A percentile compares a stretch with the other conserved stretches of the same genome.
Evolutionary conservation across 2,797 vertebrate genomes (phyloP).

Genomic region (Eutrigla gurnardus): DNA sequence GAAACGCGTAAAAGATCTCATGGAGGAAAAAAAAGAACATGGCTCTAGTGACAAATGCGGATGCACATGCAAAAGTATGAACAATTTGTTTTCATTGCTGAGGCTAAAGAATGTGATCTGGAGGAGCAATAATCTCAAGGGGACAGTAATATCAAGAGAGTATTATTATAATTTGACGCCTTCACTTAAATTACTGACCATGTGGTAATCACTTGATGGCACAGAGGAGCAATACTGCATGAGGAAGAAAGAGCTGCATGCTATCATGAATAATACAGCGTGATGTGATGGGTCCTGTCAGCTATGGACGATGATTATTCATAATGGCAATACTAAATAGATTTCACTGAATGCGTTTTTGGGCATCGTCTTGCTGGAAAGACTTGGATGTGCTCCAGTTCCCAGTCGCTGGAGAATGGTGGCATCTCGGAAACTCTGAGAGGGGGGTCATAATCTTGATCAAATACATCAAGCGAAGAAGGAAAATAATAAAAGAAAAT

Average conservation of each 20-base stretch:
- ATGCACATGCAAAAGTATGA: conserved; percentile 13
- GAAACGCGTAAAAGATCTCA: conserved; percentile 56
- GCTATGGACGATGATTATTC: conserved; percentile 48
- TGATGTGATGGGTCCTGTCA: conserved; percentile 47
- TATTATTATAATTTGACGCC: conserved; percentile 58
- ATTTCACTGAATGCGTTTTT: conserved; percentile 45
- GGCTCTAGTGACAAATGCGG: conserved; percentile 11
- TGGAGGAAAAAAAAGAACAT: conserved; percentile 28
- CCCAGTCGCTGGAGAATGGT: conserved; percentile 38
- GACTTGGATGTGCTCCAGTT: conserved; percentile 49
- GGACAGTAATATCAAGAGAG: conserved; percentile 48
- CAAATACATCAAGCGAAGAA: conserved; percentile 40
- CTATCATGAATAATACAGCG: conserved; percentile 45
- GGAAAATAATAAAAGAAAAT: conserved; percentile 46
- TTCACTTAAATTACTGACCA: conserved; percentile 65
- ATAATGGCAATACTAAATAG: conserved; percentile 50
- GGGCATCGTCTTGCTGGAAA: conserved; percentile 33
- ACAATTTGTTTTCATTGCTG: conserved; percentile 21
- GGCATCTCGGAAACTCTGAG: conserved; percentile 36
- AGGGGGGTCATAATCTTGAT: conserved; percentile 50
- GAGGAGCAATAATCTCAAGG: conserved; percentile 40
- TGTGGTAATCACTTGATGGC: conserved; percentile 63
- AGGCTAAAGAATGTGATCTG: conserved; percentile 31
- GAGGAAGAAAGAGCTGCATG: conserved; percentile 19
- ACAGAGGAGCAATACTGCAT: conserved; percentile 38